These are phyloP conservation scores for Rhagoletis pomonella DNA, from an alignment of 1,140 invertebrate genomes.

Conservation along the genomic window DNA sequence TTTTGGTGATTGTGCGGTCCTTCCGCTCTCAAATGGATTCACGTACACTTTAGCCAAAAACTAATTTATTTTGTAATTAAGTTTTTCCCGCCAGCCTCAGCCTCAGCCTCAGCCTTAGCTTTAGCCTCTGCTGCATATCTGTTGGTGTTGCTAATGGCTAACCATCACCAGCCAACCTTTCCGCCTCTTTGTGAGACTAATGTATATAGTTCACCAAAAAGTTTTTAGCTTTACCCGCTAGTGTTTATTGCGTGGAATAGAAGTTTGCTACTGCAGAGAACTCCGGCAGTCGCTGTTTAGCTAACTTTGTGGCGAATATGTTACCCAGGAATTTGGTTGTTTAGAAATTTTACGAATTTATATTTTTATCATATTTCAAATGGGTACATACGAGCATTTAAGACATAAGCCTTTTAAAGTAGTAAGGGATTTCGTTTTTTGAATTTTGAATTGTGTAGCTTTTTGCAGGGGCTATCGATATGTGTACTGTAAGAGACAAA, in stretches of 20 bases:
- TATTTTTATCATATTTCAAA: too few species aligned
- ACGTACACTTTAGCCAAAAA: slow-evolving; percentile 44
- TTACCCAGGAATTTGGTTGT: not conserved
- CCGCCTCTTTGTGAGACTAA: slow-evolving; percentile 11
- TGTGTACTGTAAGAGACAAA: too few species aligned
- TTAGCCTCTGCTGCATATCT: not conserved
- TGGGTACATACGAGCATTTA: too few species aligned
- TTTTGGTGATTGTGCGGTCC: not conserved
- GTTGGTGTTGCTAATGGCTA: not conserved
- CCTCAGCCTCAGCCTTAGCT: not conserved
- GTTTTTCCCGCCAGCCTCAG: slow-evolving; percentile 22
- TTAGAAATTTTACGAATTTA: not conserved
- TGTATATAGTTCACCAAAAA: slow-evolving; percentile 17
- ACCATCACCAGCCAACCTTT: slow-evolving; percentile 8
- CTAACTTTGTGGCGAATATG: not conserved
- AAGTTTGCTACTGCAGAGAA: not conserved
- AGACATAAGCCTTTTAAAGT: too few species aligned
- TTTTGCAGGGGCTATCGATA: too few species aligned
- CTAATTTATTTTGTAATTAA: slow-evolving; percentile 53
- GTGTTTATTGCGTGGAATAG: slow-evolving; percentile 35
- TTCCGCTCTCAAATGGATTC: slow-evolving; percentile 21
- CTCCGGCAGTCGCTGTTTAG: slow-evolving; percentile 5
- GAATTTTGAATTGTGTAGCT: too few species aligned
- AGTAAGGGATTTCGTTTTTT: too few species aligned
- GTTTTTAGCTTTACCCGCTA: slow-evolving; percentile 20